Conservation (phyloP, 2,797 vertebrate species). For the Rhinoraja longicauda region DNA sequence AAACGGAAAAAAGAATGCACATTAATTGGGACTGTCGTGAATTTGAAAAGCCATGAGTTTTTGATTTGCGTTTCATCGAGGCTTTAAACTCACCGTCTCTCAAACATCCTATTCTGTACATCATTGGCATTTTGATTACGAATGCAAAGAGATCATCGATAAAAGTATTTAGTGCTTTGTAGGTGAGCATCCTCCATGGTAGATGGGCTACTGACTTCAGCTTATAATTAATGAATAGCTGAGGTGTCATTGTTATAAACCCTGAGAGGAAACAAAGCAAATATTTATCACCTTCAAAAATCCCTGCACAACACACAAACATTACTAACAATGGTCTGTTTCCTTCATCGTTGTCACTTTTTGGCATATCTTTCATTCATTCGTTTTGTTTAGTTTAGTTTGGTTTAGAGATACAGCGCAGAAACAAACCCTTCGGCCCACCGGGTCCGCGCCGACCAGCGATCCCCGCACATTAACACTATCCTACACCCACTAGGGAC, state of each 20-base stretch:
- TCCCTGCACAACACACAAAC: neutral
- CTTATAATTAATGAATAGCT: slow-evolving; percentile 97
- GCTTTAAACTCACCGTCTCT: slow-evolving; percentile 70
- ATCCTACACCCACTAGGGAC: no score
- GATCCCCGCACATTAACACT: no score
- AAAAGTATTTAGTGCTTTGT: slow-evolving; percentile 95
- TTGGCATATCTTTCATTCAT: no score
- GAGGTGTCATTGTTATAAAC: slow-evolving; percentile 95
- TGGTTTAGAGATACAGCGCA: no score
- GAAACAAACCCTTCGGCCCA: no score
- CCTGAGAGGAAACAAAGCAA: slow-evolving; percentile 53
- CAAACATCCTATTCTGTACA: slow-evolving; percentile 96
- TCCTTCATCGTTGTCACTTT: no score
- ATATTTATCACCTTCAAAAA: rapidly evolving
- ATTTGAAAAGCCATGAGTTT: neutral
- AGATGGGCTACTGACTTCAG: slow-evolving; percentile 94
- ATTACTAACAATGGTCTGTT: no score
- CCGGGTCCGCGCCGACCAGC: no score
- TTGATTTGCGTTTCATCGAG: neutral
- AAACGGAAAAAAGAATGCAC: neutral
- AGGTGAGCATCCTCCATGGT: slow-evolving; percentile 95
- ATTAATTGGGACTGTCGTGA: neutral
- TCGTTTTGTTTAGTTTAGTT: no score
- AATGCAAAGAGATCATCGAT: slow-evolving; percentile 97
- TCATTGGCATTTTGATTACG: slow-evolving; percentile 96